phyloP scores from a whole-genome alignment of 2,113 vertebrate genomes.

The Osmerus eperlanus region DNA sequence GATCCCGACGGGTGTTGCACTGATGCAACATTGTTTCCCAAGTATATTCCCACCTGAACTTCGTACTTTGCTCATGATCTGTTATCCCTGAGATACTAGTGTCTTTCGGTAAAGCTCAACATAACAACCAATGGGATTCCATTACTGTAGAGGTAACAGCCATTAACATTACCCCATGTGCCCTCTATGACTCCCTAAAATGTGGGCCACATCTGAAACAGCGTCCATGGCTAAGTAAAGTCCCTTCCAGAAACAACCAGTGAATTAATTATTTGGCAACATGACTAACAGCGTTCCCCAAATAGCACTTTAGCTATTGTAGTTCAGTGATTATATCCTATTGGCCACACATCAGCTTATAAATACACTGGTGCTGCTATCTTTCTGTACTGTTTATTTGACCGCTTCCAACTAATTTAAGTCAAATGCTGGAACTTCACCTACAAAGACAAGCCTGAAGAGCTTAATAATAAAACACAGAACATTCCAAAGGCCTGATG shows the following conservation, averaged over 20 bases:
- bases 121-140: neutral
- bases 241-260: neutral
- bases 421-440: too few species aligned
- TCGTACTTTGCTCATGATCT: neutral
- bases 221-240: neutral
- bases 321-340: slow-evolving; percentile 7
- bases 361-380: too few species aligned
- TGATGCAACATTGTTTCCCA: slow-evolving; percentile 1
- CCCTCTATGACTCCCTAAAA: neutral
- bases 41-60: neutral
- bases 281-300: neutral
- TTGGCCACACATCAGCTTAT: neutral
- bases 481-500: slow-evolving; percentile 39
- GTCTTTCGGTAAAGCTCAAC: neutral
- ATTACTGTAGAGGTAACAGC: neutral
- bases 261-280: neutral
- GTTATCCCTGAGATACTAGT: neutral
- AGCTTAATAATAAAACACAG: too few species aligned
- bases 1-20: neutral
- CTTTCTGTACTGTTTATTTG: too few species aligned
- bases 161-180: neutral
- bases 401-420: too few species aligned
- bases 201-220: neutral
- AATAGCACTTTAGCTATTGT: slow-evolving; percentile 12
- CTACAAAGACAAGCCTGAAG: too few species aligned